phyloP scores from a whole-genome alignment of 2,888 invertebrate species.

The Alitta virens region DNA sequence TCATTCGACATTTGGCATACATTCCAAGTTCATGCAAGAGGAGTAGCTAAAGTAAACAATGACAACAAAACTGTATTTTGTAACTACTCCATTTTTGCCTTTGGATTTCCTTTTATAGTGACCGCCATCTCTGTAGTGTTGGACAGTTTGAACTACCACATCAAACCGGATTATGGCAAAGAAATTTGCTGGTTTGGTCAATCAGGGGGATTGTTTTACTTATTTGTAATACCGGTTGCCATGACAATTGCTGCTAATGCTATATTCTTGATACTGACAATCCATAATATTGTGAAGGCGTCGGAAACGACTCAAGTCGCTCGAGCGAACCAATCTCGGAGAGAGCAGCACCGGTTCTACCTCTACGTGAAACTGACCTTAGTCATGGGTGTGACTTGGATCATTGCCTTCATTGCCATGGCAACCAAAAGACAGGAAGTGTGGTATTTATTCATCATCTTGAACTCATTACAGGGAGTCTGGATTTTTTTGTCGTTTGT shows the following conservation, averaged over 20 bases:
- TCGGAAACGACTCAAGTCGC: neutral
- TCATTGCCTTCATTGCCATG: slow-evolving; percentile 10
- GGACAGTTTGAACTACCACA: neutral
- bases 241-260: slow-evolving; percentile 2
- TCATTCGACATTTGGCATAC: slow-evolving; percentile 7
- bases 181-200: slow-evolving; percentile 13
- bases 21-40: neutral
- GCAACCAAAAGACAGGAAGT: slow-evolving; percentile 1
- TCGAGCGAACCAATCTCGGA: neutral
- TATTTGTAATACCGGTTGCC: slow-evolving; percentile 14
- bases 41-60: too few relatives aligned
- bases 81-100: slow-evolving; percentile 5
- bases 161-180: slow-evolving; percentile 14
- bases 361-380: slow-evolving; percentile 12
- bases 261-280: slow-evolving; percentile 10
- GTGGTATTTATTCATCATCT: slow-evolving; percentile 17
- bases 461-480: slow-evolving; percentile 17
- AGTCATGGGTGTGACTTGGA: slow-evolving; percentile 17
- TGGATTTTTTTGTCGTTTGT: slow-evolving; percentile 14
- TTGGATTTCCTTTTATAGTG: neutral
- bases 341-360: neutral
- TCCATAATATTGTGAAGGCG: slow-evolving; percentile 1
- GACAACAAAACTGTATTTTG: neutral
- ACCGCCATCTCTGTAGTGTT: neutral
- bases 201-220: slow-evolving; percentile 1